phyloP scores from a whole-genome alignment of 2,113 vertebrate genomes.

The Paedocypris sp. region DNA sequence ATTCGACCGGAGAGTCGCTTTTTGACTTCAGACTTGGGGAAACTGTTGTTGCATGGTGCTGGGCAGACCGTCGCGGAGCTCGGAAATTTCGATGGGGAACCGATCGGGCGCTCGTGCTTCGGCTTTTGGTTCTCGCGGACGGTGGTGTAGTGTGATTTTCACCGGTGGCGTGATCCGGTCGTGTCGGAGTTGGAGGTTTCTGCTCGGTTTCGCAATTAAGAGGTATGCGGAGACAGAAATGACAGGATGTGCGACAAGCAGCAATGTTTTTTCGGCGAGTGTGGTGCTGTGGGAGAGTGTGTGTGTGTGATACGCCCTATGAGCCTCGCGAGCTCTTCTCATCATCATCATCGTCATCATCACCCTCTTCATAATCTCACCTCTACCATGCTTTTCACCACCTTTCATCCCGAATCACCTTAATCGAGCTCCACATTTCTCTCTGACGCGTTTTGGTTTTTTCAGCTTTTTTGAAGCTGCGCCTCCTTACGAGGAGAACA shows the following conservation, averaged over 20 bases:
- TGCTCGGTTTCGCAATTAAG: neutral
- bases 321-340: conserved; percentile 7
- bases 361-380: too few species aligned
- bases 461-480: neutral
- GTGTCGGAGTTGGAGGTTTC: neutral
- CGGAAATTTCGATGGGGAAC: neutral
- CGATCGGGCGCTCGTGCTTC: conserved; percentile 1
- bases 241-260: neutral
- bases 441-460: neutral
- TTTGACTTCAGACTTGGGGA: neutral
- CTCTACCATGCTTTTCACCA: conserved; percentile 8
- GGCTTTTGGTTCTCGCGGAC: neutral
- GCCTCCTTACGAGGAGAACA: neutral
- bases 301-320: conserved; percentile 15
- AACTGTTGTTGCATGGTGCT: conserved; percentile 20
- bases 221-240: neutral
- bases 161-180: neutral
- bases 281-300: neutral
- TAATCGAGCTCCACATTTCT: conserved; percentile 7
- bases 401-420: conserved; percentile 15
- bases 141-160: neutral
- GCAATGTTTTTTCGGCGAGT: neutral
- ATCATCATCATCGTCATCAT: too few species aligned
- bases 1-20: conserved; percentile 5
- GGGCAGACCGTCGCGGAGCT: neutral